phyloP scores from a whole-genome alignment of 2,888 invertebrate species.

The Hydrotaea diabolus region DNA sequence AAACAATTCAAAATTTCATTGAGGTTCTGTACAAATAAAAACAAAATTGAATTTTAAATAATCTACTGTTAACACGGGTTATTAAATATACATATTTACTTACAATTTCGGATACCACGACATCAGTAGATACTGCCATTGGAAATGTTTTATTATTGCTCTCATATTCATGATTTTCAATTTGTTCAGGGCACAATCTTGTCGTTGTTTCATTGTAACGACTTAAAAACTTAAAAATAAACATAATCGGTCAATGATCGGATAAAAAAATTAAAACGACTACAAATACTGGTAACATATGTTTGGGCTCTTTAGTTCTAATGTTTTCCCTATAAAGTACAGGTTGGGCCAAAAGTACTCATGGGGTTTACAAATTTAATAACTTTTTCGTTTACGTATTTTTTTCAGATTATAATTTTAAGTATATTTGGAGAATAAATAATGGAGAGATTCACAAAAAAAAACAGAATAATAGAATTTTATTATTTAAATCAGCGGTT shows the following conservation, averaged over 20 bases:
- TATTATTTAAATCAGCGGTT: no score
- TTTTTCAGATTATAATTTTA: no score
- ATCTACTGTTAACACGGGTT: background rate
- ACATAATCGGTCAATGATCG: slow-evolving; percentile 1
- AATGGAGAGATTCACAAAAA: no score
- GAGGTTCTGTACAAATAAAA: slow-evolving; percentile 5
- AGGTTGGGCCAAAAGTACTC: no score
- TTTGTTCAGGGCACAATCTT: background rate
- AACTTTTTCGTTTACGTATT: no score
- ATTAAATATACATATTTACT: background rate
- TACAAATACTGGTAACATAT: no score
- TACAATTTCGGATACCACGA: slow-evolving; percentile 1
- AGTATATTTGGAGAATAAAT: no score
- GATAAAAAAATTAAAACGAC: no score
- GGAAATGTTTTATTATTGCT: background rate
- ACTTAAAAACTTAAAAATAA: background rate
- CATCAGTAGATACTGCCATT: background rate
- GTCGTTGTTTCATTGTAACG: background rate
- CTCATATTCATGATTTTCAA: background rate
- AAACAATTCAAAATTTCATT: background rate
- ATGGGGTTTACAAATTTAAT: no score
- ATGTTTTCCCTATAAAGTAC: no score
- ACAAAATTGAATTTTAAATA: background rate
- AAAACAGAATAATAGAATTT: no score
- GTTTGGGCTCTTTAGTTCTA: no score